These are phyloP conservation scores for Plusia festucae DNA, from an alignment of 2,888 invertebrate genomes.

Conservation along the genomic window DNA sequence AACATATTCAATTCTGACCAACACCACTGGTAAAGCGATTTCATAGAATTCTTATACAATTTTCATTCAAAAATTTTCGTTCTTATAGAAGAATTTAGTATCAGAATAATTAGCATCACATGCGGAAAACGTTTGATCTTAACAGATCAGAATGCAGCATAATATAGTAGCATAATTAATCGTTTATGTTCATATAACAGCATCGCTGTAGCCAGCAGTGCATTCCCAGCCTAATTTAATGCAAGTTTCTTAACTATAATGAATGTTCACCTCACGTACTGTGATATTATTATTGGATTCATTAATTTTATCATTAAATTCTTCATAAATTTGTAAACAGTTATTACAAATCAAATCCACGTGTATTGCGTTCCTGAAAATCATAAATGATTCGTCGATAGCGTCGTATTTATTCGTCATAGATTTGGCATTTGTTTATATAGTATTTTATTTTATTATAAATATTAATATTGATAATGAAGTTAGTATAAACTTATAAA, in stretches of 20 bases:
- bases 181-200: constrained; percentile 11
- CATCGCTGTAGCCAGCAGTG: constrained; percentile 32
- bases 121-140: constrained; percentile 29
- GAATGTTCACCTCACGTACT: constrained; percentile 32
- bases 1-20: constrained; percentile 32
- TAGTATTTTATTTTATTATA: constrained; percentile 25
- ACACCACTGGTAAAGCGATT: constrained; percentile 16
- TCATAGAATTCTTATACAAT: not conserved
- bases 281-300: constrained; percentile 17
- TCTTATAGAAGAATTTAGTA: not conserved
- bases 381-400: not conserved
- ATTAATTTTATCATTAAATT: constrained; percentile 3
- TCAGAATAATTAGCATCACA: not conserved
- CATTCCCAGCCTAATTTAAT: constrained; percentile 35
- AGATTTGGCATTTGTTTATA: constrained; percentile 15
- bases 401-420: not conserved
- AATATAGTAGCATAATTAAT: constrained; percentile 13
- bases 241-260: constrained; percentile 32
- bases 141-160: constrained; percentile 14
- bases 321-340: constrained; percentile 6
- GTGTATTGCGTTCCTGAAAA: not conserved
- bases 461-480: constrained; percentile 33
- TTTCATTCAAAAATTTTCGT: not conserved
- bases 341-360: not conserved
- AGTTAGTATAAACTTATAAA: constrained; percentile 8